Conservation (phyloP, 2,113 vertebrate genomes). For the Melanerpes formicivorus region DNA sequence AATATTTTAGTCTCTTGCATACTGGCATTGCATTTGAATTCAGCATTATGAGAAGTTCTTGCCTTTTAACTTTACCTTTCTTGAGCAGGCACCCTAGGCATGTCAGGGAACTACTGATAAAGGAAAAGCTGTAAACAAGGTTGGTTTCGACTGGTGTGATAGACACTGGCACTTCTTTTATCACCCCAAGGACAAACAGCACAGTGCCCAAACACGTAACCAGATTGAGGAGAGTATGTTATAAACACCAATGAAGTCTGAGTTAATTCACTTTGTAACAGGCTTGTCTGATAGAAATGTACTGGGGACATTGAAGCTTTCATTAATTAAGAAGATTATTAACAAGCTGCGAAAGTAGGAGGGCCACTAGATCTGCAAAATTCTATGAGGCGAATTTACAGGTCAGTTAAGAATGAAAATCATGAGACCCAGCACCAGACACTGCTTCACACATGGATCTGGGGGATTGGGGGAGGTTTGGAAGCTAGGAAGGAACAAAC, state of each 20-base stretch:
- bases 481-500: neutral
- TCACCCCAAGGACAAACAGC: neutral
- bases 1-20: neutral
- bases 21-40: neutral
- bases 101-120: neutral
- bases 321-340: conserved; percentile 21
- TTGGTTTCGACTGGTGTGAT: neutral
- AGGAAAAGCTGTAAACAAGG: neutral
- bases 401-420: neutral
- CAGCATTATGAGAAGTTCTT: neutral
- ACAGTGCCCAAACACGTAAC: neutral
- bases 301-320: neutral
- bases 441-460: neutral
- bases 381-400: conserved; percentile 10
- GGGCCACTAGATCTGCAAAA: neutral
- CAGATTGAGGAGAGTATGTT: neutral
- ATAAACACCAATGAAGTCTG: neutral
- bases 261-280: neutral
- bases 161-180: neutral
- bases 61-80: neutral
- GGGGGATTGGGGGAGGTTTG: neutral
- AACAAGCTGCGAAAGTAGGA: neutral
- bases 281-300: neutral
- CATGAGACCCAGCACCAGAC: neutral
- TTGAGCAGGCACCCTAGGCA: neutral